Conservation (phyloP, 2,797 vertebrate species). For the Neopelma chrysocephalum region DNA sequence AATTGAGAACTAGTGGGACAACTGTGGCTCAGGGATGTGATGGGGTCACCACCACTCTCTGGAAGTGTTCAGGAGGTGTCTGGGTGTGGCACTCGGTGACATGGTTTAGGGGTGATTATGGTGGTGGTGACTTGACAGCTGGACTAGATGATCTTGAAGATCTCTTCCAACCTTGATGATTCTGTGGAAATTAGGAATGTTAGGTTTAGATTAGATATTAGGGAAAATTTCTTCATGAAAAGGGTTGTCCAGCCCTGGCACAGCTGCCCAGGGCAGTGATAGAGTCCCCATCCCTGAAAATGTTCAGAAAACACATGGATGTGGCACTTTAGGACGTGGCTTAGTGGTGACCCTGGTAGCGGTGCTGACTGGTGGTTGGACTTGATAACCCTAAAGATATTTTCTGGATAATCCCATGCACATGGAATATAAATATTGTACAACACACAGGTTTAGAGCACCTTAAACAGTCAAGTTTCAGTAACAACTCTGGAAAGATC, state of each 20-base stretch:
- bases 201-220: background rate
- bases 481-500: background rate
- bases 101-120: background rate
- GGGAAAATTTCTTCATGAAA: background rate
- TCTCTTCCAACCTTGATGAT: background rate
- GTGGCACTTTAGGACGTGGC: background rate
- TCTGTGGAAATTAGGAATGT: background rate
- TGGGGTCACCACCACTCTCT: background rate
- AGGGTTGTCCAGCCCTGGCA: background rate
- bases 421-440: rapidly evolving
- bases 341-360: rapidly evolving
- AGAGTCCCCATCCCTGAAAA: background rate
- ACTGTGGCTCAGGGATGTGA: background rate
- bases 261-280: background rate
- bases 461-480: background rate
- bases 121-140: background rate
- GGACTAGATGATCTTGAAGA: background rate
- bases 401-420: background rate
- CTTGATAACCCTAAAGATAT: background rate
- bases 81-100: background rate
- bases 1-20: background rate
- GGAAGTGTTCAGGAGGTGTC: background rate
- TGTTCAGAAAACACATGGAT: rapidly evolving
- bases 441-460: background rate
- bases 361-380: background rate